These are phyloP conservation scores for Tromatobia lineatoria DNA, from an alignment of 2,888 invertebrate genomes.

Conservation along the genomic window DNA sequence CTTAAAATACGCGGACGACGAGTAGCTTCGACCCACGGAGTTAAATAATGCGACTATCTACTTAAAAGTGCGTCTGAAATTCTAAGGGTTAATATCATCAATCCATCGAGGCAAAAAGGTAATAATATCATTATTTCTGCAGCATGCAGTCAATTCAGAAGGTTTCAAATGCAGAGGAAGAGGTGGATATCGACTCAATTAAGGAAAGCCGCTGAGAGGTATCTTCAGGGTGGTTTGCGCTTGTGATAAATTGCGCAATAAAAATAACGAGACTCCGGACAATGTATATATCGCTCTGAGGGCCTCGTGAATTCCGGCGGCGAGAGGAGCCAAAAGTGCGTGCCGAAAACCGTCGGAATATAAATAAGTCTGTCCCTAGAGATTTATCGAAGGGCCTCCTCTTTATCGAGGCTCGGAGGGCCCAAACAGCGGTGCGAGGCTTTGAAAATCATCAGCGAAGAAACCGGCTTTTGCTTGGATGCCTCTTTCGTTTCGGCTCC, in stretches of 20 bases:
- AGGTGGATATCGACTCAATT: conserved; percentile 22
- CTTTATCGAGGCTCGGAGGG: conserved; percentile 36
- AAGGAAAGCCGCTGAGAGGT: conserved; percentile 16
- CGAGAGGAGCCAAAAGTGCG: conserved; percentile 14
- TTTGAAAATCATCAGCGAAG: conserved; percentile 4
- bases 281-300: not conserved
- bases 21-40: no score
- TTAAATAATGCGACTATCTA: not conserved
- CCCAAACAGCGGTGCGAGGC: not conserved
- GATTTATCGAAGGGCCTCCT: conserved; percentile 60
- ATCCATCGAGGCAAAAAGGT: not conserved
- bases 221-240: conserved; percentile 1
- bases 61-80: not conserved
- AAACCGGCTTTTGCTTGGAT: conserved; percentile 3
- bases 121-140: not conserved
- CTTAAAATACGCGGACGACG: no score
- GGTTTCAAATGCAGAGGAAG: not conserved
- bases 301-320: not conserved
- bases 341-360: conserved; percentile 47
- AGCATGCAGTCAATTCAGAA: not conserved
- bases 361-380: conserved; percentile 46
- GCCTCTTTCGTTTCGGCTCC: conserved; percentile 2
- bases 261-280: conserved; percentile 11
- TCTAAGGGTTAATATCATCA: not conserved
- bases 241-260: conserved; percentile 7